Base-by-base conservation (phyloP, 2,888 invertebrate genomes). In the Sicus ferrugineus region DNA sequence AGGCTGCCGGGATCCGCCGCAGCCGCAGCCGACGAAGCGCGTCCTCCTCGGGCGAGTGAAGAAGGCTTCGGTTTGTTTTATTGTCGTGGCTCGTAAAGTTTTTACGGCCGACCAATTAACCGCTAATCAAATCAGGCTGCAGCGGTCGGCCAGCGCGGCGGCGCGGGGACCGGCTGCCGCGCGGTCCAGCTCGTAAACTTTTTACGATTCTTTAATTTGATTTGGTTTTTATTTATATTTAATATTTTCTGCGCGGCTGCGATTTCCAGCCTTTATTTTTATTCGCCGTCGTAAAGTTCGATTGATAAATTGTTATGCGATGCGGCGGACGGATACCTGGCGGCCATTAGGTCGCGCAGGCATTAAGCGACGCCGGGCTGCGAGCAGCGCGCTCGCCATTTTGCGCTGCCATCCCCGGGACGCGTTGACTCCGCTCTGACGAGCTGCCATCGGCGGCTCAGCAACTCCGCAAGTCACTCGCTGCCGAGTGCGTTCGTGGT, bases 181-280 rank as follows among this genome's bases (percentile, higher is more conserved):
- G 14, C 28, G 50, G 30, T 19, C 9, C 31, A 23, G 19, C 3
- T 73, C 77, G 79, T 81, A 81, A 81, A 81, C 79, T 77, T 76
- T 82, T 82, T 81, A 82, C 83, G 82, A 82, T 79, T 82, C 78
- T 79, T 82, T 82, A 81, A 82, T 83, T 82, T 80, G 81, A 83
- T 82, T 82, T 82, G 76, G 77, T 72, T 73, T 74, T 67, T 78
- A 76, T 74, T 72, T 76, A 76, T 79, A 34, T 58, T 70, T 67
- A 54, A 34, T 59, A 67, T 70, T 66, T 66, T 50, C 48, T 31
- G 14, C 64, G 48, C 50, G 9, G 19, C 64, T 6, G 48, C 66
- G 66, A 77, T 73, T 76, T 81, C 34, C 64, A 72, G 63, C 71
- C 71, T 71, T 73, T 70, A 70, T 42, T 70, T 79, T 80, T 79